Evolutionary conservation across 2,797 vertebrate genomes (phyloP), one percentile per base, ranked within the genome.

Genomic region (Girardinus metallicus): DNA sequence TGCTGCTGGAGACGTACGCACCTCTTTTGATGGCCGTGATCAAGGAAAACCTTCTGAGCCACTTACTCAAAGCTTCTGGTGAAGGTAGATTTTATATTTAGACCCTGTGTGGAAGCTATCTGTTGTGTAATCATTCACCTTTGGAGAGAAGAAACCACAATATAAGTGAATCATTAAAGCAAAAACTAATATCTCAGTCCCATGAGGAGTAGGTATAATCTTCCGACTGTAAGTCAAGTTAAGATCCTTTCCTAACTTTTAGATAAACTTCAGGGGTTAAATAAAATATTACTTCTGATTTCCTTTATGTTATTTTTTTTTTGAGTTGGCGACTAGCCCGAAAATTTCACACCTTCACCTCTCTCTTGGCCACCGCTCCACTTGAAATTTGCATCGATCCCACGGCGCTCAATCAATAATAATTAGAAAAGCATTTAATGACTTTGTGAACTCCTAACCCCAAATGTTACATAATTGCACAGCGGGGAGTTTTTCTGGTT

Each of bases 381-480:
- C 84, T 87, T 76, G 80, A 85, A 78, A 90, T 93, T 89, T 89
- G 84, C 90, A 94, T 94, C 49, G 91, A 95, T 92, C 82, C 79
- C 77, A 78, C 21, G 18, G 60, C 6, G 49, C 83, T 71, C 85
- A 87, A 94, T 95, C 94, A 91, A 94, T 95, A 95, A 93, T 94
- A 94, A 95, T 95, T 94, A 95, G 87, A 94, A 94, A 93, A 92
- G 83, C 90, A 80, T 94, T 94, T 94, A 94, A 94, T 89, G 91
- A 92, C 89, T 93, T 82, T 91, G 92, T 92, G 93, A 94, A 94
- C 94, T 91, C 74, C 78, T 93, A 82, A 93, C 93, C 93, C 81
- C 77, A 62, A 74, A 86, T 87, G 91, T 92, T 90, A 76, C 87
- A 86, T 89, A 91, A 94, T 90, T 89, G 82, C 60, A 8, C 75